A percentile compares a stretch with the other conserved stretches of the same genome.
phyloP scores from a whole-genome alignment of 2,113 vertebrate genomes.

The Etia nguti region DNA sequence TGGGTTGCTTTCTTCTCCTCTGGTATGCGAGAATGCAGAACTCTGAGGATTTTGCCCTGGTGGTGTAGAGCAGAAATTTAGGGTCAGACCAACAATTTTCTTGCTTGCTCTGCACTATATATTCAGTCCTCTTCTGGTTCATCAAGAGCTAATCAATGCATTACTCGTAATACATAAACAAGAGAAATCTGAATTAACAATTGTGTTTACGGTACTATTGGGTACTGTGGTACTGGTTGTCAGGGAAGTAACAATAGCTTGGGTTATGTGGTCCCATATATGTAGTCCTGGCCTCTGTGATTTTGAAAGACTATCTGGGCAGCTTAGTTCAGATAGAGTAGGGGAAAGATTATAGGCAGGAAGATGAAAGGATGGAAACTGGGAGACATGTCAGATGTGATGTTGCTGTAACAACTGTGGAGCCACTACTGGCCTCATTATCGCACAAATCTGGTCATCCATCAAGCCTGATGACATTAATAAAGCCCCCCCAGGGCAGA shows the following conservation, averaged over 20 bases:
- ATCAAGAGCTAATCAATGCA: background rate
- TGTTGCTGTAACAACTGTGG: constrained; percentile 4
- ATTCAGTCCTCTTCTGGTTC: background rate
- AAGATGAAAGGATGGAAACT: background rate
- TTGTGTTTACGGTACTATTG: background rate
- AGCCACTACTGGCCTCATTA: background rate
- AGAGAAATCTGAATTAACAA: background rate
- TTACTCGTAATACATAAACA: background rate
- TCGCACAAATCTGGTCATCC: constrained; percentile 8
- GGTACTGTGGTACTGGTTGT: background rate
- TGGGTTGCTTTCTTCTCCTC: background rate
- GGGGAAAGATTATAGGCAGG: background rate
- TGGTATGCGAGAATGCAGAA: background rate
- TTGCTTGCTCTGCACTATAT: background rate
- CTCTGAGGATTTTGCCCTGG: background rate
- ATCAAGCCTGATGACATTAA: background rate
- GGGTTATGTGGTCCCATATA: rapidly evolving
- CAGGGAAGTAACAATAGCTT: background rate
- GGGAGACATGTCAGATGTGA: constrained; percentile 6
- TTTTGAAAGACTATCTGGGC: background rate
- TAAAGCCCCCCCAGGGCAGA: background rate
- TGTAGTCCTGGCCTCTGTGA: background rate
- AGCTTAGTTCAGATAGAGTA: background rate
- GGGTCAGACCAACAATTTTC: background rate
- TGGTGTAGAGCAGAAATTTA: background rate